Evolutionary conservation across 2,797 vertebrate species (phyloP), one percentile per base, ranked within the genome.

Genomic region (Micropoecilia bifurca): DNA sequence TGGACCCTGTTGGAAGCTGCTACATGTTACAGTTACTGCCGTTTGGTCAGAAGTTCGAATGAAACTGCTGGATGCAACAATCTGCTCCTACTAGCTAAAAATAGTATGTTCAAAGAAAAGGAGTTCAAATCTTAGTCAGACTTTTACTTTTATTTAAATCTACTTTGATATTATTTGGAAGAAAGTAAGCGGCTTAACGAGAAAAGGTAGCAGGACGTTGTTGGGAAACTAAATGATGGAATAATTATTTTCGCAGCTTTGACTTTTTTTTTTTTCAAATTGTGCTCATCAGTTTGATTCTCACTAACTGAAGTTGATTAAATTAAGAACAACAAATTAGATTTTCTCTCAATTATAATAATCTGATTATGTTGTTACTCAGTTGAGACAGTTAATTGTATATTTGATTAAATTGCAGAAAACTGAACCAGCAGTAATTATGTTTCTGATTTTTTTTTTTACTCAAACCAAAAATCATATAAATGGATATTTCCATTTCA

Each of bases 1-100:
- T 30, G 71, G 85, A 90, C 86, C 82, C 76, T 46, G 77, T 55
- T 81, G 84, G 3, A 57, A 86, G 77, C 73, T 75, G 80, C 89
- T 87, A 83, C 73, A 76, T 72, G 74, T 85, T 85, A 80, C 74
- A 87, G 82, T 86, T 79, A n/a, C 80, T 33, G 78, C 61, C 73
- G 79, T 41, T 76, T 73, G 77, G 59, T 33, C 76, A 43, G 43
- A 43, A n/a, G 63, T 22, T 30, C 22, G 63, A 18, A 81, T 55
- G 43, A 71, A 74, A 76, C 84, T 5, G 72, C 72, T 76, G 79
- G 80, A 39, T 66, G 81, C 53, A n/a, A 45, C 85, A 59, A 72
- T 79, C 75, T 78, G 77, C 57, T n/a, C 50, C 4, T 78, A 77
- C 80, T 66, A 77, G 63, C 36, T 68, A 68, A 25, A 39, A 68